Conservation (phyloP, 2,797 vertebrate species). For the Muscicapa striata region DNA sequence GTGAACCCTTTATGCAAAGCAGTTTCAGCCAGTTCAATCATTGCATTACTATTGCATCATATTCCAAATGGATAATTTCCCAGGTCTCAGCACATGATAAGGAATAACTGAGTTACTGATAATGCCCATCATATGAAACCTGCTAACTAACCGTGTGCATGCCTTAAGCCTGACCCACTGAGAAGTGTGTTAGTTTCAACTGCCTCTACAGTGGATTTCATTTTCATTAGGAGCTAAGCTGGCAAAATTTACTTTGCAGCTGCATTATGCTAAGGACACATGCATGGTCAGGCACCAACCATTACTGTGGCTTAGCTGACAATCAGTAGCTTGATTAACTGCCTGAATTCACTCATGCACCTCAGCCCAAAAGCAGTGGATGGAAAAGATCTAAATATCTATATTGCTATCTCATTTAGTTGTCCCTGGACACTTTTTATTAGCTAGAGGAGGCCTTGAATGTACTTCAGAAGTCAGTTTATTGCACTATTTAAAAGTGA, state of each 20-base stretch:
- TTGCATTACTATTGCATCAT: neutral
- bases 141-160: neutral
- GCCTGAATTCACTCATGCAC: conserved; percentile 39
- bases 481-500: neutral
- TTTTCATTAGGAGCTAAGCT: conserved; percentile 49
- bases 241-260: conserved; percentile 30
- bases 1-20: neutral
- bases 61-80: neutral
- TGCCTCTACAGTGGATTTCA: neutral
- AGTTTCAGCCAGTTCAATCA: conserved; percentile 5
- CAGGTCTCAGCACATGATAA: neutral
- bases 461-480: conserved; percentile 25
- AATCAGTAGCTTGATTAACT: conserved; percentile 58
- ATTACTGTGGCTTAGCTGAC: conserved; percentile 33
- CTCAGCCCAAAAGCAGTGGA: neutral
- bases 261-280: conserved; percentile 51
- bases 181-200: conserved; percentile 21
- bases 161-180: neutral
- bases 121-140: neutral
- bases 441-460: conserved; percentile 1
- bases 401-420: conserved; percentile 42
- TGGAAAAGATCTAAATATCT: conserved; percentile 48
- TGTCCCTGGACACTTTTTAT: conserved; percentile 35
- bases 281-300: conserved; percentile 19
- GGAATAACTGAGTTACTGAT: neutral